A percentile compares a stretch with the other conserved stretches of the same genome.
Evolutionary conservation across 1,140 invertebrate genomes (phyloP).

Genomic region (Liolophura sinensis): DNA sequence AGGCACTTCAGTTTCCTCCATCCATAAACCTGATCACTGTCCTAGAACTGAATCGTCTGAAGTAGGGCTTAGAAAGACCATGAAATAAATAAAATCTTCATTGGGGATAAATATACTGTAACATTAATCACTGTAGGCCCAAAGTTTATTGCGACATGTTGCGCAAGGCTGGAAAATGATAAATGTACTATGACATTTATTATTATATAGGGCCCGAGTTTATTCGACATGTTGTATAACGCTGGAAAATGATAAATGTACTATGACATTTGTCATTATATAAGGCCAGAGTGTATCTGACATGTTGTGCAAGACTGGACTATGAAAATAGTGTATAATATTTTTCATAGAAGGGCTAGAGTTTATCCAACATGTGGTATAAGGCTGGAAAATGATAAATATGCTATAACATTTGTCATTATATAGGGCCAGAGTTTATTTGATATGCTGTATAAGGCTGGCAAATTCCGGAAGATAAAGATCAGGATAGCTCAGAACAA

Average conservation of each 20-base stretch:
- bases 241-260: slow-evolving; percentile 76
- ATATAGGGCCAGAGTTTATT: slow-evolving; percentile 89
- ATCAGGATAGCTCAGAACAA: slow-evolving; percentile 87
- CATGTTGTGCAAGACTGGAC: slow-evolving; percentile 73
- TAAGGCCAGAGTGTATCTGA: slow-evolving; percentile 86
- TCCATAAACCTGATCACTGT: too few relatives aligned
- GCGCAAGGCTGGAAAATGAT: slow-evolving; percentile 72
- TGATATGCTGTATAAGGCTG: slow-evolving; percentile 73
- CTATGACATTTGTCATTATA: too few relatives aligned
- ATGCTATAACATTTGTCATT: slow-evolving; percentile 20
- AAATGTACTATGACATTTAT: slow-evolving; percentile 19
- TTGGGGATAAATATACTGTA: too few relatives aligned
- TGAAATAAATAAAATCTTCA: too few relatives aligned
- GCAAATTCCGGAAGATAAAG: slow-evolving; percentile 70
- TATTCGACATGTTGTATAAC: slow-evolving; percentile 76
- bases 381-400: slow-evolving; percentile 74
- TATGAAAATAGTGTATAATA: slow-evolving; percentile 36
- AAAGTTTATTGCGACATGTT: slow-evolving; percentile 81
- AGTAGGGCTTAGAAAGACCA: too few relatives aligned
- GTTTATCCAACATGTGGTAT: slow-evolving; percentile 77
- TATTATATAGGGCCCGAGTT: slow-evolving; percentile 77
- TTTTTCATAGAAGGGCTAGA: slow-evolving; percentile 71
- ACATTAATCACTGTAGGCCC: too few relatives aligned
- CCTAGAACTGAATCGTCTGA: too few relatives aligned
- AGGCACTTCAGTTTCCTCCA: too few relatives aligned